These are phyloP conservation scores for Selene dorsalis DNA, from an alignment of 2,797 vertebrate species.

Conservation along the genomic window DNA sequence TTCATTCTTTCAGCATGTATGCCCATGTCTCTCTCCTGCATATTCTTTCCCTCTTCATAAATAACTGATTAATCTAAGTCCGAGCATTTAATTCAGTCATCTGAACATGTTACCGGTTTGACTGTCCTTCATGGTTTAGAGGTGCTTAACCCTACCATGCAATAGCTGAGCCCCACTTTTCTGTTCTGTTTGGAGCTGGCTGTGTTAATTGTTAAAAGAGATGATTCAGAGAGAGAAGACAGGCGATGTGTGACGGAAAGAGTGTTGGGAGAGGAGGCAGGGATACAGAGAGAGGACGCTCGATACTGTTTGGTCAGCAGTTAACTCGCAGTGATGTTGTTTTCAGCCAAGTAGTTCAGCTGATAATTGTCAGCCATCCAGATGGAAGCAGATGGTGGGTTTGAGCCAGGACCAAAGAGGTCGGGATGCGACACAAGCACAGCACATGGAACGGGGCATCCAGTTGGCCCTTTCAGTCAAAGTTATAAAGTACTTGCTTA, in stretches of 20 bases:
- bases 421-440: constrained; percentile 15
- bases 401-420: constrained; percentile 28
- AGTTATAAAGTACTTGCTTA: not conserved
- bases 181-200: constrained; percentile 1
- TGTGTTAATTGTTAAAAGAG: constrained; percentile 30
- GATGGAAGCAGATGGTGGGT: constrained; percentile 44
- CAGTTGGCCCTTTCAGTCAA: not conserved
- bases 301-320: constrained; percentile 47
- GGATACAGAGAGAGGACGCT: constrained; percentile 21
- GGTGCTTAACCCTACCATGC: not conserved
- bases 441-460: not conserved
- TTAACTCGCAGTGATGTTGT: constrained; percentile 36
- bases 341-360: constrained; percentile 46
- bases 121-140: not conserved
- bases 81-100: constrained; percentile 21
- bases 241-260: constrained; percentile 49
- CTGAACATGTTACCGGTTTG: constrained; percentile 6
- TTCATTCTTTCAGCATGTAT: not conserved
- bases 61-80: constrained; percentile 26
- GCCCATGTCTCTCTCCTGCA: not conserved
- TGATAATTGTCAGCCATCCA: constrained; percentile 51
- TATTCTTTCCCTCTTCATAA: constrained; percentile 1
- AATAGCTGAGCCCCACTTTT: constrained; percentile 8
- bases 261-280: not conserved
- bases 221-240: constrained; percentile 35